A percentile compares a stretch with the other conserved stretches of the same genome.
These are phyloP conservation scores for Acholoe squamosa DNA, from an alignment of 2,888 invertebrate species.

Conservation along the genomic window DNA sequence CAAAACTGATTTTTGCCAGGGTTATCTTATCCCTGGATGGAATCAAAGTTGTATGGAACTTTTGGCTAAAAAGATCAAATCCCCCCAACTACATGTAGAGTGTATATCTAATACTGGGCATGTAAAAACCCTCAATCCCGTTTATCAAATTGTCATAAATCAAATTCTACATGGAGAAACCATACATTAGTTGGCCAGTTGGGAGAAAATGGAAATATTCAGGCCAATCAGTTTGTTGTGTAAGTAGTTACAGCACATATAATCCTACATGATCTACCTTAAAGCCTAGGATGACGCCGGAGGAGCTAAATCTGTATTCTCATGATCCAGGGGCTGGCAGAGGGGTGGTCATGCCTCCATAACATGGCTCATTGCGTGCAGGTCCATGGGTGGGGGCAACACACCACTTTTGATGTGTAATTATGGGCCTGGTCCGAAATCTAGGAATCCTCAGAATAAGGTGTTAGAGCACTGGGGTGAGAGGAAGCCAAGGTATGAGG, in stretches of 20 bases:
- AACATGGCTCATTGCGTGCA: constrained; percentile 2
- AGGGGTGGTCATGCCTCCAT: not conserved
- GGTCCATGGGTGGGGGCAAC: not conserved
- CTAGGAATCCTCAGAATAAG: not conserved
- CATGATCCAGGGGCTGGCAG: not conserved
- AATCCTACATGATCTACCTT: not conserved
- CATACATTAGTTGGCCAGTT: no score
- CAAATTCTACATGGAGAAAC: no score
- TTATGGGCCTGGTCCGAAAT: not conserved
- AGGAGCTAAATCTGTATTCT: not conserved
- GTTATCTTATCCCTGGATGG: no score
- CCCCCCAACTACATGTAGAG: no score
- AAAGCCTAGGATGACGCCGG: not conserved
- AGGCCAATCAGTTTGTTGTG: not conserved
- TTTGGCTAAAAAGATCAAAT: no score
- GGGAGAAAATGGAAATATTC: not conserved
- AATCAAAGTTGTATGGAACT: no score
- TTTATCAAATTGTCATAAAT: no score
- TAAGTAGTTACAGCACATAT: not conserved
- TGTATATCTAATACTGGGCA: no score
- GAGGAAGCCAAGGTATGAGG: not conserved
- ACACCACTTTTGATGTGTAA: not conserved
- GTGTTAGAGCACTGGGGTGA: not conserved
- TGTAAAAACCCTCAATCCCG: no score
- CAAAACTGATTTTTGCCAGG: no score